phyloP scores from a whole-genome alignment of 2,888 invertebrate genomes.

The Pachycephus smyrnensis region DNA sequence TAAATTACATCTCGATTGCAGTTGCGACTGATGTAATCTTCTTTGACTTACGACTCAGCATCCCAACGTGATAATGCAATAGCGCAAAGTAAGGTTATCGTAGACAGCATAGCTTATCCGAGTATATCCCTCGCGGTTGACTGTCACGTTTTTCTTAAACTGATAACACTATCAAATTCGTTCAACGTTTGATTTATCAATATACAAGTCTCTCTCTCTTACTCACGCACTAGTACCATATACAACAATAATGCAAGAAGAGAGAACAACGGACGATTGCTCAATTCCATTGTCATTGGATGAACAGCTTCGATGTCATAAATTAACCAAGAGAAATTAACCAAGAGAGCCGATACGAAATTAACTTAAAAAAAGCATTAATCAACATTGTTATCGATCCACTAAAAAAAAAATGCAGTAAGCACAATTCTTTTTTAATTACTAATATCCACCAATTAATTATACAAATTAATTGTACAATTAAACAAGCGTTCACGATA shows the following conservation, averaged over 20 bases:
- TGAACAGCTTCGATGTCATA: neutral
- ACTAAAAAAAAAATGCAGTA: too few species aligned
- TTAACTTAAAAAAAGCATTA: too few species aligned
- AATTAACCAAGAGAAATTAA: neutral
- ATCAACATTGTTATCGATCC: too few species aligned
- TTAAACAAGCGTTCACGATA: neutral
- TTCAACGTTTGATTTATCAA: neutral
- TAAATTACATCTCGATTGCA: slow-evolving; percentile 34
- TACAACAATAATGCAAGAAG: neutral
- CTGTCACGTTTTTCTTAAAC: neutral
- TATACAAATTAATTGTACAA: neutral
- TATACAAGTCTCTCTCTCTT: too few species aligned
- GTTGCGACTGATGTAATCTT: slow-evolving; percentile 46
- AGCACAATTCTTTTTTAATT: neutral
- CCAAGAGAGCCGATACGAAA: neutral
- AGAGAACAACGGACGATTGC: neutral
- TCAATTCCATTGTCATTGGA: neutral
- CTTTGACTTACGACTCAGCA: slow-evolving; percentile 16
- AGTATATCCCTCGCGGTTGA: neutral
- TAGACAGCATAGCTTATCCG: neutral
- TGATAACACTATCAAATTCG: neutral
- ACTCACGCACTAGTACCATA: neutral
- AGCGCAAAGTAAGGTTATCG: neutral
- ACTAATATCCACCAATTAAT: neutral
- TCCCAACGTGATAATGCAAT: neutral